Base-by-base conservation (phyloP, 2,797 vertebrate species). In the Gobionotothen gibberifrons region DNA sequence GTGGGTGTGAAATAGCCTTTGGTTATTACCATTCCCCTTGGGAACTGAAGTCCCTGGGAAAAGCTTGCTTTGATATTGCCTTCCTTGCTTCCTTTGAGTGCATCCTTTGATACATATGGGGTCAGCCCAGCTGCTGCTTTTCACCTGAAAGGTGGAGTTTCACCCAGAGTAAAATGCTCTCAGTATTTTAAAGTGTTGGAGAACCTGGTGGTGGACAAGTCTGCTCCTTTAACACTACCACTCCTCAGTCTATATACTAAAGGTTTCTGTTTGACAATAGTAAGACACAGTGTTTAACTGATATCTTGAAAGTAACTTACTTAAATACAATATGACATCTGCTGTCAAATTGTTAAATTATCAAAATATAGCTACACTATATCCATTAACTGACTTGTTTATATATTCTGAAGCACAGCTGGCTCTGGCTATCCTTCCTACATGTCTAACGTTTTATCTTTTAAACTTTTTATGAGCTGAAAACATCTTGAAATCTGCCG, bases 391-490 rank as follows among this genome's bases (percentile, higher is more conserved):
- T 52, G 12, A 19, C 43, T 54, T 19, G 19, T 44, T 72, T 60
- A 74, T 74, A 63, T 21, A 55, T 74, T 54, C 63, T 22, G 47
- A 56, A 47, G 39, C 73, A 66, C 72, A 79, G 77, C 52, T 79
- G 70, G 59, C 44, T 78, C 13, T 53, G 43, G 16, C 26, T 72
- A 26, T 26, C 36, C 46, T 32, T n/a, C 3, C 39, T 52, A n/a
- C 7, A 17, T 67, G 66, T 68, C 53, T 78, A 16, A 71, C 51
- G 56, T 43, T 16, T 54, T n/a, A 76, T 63, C 22, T 42, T 64
- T 83, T 43, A 74, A 63, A 26, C 60, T 46, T 14, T 57, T 74
- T 52, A 72, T 51, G 43, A 79, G 48, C 36, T 47, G 58, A 56
- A 13, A 59, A 11, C 16, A 32, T 29, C 40, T 59, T 57, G 47